phyloP scores from a whole-genome alignment of 2,113 vertebrate species.

The Bombycilla garrulus region DNA sequence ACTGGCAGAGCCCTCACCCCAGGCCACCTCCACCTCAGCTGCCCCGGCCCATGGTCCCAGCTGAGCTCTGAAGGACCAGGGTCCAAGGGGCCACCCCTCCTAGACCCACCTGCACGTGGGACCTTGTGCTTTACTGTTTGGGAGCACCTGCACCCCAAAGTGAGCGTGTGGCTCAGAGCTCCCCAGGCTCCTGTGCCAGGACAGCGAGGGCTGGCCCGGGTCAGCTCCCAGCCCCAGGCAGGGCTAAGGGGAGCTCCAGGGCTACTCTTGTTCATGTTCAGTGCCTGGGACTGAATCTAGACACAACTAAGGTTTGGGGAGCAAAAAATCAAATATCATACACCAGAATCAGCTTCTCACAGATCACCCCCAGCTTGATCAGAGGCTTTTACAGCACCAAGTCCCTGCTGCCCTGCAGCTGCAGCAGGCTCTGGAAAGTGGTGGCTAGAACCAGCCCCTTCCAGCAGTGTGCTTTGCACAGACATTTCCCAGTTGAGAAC shows the following conservation, averaged over 20 bases:
- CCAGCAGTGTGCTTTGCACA: background rate
- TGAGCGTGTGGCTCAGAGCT: background rate
- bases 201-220: fast-evolving
- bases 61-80: background rate
- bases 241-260: background rate
- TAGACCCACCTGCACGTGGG: background rate
- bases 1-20: background rate
- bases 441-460: background rate
- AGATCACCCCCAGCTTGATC: background rate
- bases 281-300: background rate
- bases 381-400: background rate
- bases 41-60: background rate
- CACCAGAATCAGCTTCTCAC: background rate
- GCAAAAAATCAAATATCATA: background rate
- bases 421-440: background rate
- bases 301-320: background rate
- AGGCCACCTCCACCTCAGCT: background rate
- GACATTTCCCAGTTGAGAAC: background rate
- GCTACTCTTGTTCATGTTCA: background rate
- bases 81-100: background rate
- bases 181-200: background rate
- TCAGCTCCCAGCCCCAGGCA: background rate
- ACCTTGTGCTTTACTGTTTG: slow-evolving; percentile 33
- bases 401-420: background rate
- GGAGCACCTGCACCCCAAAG: background rate